Evolutionary conservation across 1,140 invertebrate genomes (phyloP), one percentile per base, ranked within the genome.

Genomic region (Zaprionus lachaisei): DNA sequence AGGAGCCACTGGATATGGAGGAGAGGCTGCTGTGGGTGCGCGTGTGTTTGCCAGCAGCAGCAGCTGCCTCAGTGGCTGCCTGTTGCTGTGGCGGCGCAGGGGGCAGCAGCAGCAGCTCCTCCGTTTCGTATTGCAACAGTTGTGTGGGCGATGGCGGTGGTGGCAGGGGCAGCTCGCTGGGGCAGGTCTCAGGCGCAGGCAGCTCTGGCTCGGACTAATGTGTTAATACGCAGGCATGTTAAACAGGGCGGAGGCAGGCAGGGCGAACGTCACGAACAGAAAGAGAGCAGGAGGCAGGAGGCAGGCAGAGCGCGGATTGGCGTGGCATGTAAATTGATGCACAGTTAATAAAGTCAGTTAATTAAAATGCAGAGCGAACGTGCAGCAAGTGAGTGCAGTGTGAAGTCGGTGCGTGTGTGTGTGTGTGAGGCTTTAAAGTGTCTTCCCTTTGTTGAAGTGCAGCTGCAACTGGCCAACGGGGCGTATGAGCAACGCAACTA

Each of bases 131-230:
- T 73, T 91, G 86, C 86, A 91, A 61, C 80, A 92, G 74, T 77
- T 90, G 91, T 58, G 91, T 91, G 64, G 87, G 91, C 41, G 91
- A 92, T 11, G 91, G 91, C 2, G 91, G 91, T 54, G 91, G 84
- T 26, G 91, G 91, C 77, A 92, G 58, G 5, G 91, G 83, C 67
- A 92, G 77, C 78, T 92, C 84, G 41, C 54, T 69, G 58, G 38
- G 71, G 71, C 54, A 71, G 38, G 26, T 72, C n/a, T 68, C 54
- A 11, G 63, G 54, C 64, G 54, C 26, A 62, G 64, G 71, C 51
- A 71, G 20, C 31, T 34, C 28, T 31, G 44, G 60, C 56, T 81
- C 75, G 75, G 57, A 72, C 63, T 80, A 81, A 77, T 87, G 72
- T 75, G 84, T 89, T 89, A 91, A 83, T 91, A 81, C 72, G 80